Evolutionary conservation across 1,140 invertebrate species (phyloP), one percentile per base, ranked within the genome.

Genomic region (Heterodera schachtii): DNA sequence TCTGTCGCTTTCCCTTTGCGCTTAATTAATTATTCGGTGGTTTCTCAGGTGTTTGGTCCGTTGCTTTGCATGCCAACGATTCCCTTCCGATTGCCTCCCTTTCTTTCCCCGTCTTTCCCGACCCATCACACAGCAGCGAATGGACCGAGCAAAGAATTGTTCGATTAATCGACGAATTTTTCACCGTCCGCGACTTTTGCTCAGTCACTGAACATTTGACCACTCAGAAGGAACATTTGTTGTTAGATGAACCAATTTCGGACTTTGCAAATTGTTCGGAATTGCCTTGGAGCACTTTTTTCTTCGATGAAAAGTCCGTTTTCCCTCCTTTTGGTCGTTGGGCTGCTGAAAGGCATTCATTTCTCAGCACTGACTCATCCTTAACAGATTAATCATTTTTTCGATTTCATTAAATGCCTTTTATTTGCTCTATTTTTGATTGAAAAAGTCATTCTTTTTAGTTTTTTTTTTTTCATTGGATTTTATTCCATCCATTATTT

Each of bases 231-330:
- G 57, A 13, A 4, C 57, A 11, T 31, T 31, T 19, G 16, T 19
- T 19, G 57, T 2, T 19, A 19, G 16, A 52, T 11, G 31, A 52
- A 13, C 57, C 11, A 13, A 19, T 64, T 64, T 13, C 16, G 11
- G 19, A 64, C 57, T 64, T 64, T 16, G 16, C 57, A 64, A 64
- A 73, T 31, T 86, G 85, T 64, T 46, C 44, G 16, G 43, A 82
- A 46, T 79, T 75, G 8, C 43, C 46, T 19, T 86, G 85, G 85
- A 86, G 84, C 47, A 60, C 71, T 44, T 57, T 67, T 3, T 86
- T 80, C 73, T 85, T 84, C 19, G 85, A 86, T 71, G 69, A 75
- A 7, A 86, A 86, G 73, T 83, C 82, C 6, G 71, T 84, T 60
- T 82, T 86, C 46, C 16, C 60, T 64, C 19, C 57, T 11, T 80